Conservation (phyloP, 2,113 vertebrate genomes). For the Nothobranchius furzeri region DNA sequence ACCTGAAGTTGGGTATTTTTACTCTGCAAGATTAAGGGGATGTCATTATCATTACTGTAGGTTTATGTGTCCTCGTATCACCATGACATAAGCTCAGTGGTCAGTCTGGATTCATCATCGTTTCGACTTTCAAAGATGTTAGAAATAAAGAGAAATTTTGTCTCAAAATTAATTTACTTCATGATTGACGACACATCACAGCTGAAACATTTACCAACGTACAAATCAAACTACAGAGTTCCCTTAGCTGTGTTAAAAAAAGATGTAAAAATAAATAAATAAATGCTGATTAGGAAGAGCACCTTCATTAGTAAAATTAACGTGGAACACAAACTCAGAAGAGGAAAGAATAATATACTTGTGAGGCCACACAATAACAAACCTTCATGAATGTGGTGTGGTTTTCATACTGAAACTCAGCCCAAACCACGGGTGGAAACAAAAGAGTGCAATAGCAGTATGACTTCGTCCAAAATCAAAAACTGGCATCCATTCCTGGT, state of each 20-base stretch:
- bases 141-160: constrained; percentile 13
- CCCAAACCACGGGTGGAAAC: constrained; percentile 38
- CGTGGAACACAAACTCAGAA: constrained; percentile 17
- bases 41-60: constrained; percentile 28
- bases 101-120: not conserved
- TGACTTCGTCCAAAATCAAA: constrained; percentile 46
- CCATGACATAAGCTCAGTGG: not conserved
- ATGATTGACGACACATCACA: constrained; percentile 21
- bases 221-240: constrained; percentile 10
- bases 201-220: constrained; percentile 17
- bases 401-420: constrained; percentile 18
- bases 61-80: constrained; percentile 4
- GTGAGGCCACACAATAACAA: constrained; percentile 10
- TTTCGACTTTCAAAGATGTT: constrained; percentile 11
- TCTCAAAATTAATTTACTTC: constrained; percentile 51
- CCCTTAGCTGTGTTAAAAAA: constrained; percentile 16
- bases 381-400: constrained; percentile 4
- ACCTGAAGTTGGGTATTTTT: not conserved
- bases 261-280: constrained; percentile 11
- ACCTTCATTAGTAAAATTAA: constrained; percentile 46
- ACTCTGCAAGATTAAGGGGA: constrained; percentile 19
- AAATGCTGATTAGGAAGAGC: constrained; percentile 19
- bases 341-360: constrained; percentile 11
- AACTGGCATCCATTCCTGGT: constrained; percentile 21
- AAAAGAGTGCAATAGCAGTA: constrained; percentile 27